Percentiles rank a stretch among this genome's conserved stretches.
phyloP scores from a whole-genome alignment of 2,113 vertebrate species.

The Ardeotis arabs region DNA sequence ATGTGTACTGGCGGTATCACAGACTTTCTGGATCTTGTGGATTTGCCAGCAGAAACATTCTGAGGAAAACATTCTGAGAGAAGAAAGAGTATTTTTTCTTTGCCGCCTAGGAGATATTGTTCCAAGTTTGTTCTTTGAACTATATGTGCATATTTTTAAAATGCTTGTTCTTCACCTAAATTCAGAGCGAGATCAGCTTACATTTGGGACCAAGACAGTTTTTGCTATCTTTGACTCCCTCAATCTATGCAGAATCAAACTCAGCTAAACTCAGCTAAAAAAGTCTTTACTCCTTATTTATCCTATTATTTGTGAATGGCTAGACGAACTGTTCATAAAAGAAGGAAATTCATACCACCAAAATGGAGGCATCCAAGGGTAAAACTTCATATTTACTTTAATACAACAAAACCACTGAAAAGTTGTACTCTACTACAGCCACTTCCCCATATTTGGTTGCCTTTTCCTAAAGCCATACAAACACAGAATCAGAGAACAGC shows the following conservation, averaged over 20 bases:
- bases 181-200: not conserved
- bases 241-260: not conserved
- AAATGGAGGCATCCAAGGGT: not conserved
- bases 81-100: not conserved
- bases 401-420: not conserved
- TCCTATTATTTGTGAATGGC: not conserved
- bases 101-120: not conserved
- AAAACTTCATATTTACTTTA: not conserved
- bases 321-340: not conserved
- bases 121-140: not conserved
- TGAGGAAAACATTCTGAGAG: not conserved
- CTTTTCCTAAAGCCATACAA: not conserved
- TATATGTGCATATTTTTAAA: not conserved
- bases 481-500: not conserved
- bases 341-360: not conserved
- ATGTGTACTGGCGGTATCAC: rapidly evolving
- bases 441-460: not conserved
- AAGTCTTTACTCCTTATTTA: not conserved
- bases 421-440: not conserved
- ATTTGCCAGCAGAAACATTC: not conserved
- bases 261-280: not conserved
- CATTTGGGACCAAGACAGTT: not conserved
- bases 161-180: not conserved
- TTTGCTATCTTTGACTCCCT: not conserved
- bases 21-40: not conserved